Base-by-base conservation (phyloP, 2,113 vertebrate genomes). In the Chamaetylas fuelleborni region DNA sequence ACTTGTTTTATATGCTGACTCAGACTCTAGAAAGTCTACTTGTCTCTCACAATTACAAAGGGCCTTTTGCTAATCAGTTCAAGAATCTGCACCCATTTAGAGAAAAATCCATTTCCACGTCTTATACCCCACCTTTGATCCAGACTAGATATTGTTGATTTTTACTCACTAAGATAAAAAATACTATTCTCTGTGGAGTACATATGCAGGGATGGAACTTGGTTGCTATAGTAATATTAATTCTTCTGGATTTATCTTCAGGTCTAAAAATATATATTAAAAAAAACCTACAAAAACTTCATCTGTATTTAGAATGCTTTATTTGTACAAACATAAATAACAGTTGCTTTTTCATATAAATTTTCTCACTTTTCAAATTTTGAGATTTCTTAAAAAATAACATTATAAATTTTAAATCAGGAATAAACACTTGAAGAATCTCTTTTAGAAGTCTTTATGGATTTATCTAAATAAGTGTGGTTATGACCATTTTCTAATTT, bases 171-270 rank as follows among this genome's bases (percentile, higher is more conserved):
- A 71, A 45, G 45, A 72, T 65, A 76, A 90, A 89, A 94, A 80
- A 45, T 82, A 33, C 25, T 86, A 9, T 80, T 88, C 33, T 82
- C 67, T 54, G 8, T 29, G 29, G 66, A 88, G 9, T 50, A 45
- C 20, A n/a, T 76, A n/a, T 53, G 15, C 12, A 72, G 14, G 22
- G 6, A 22, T 79, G 23, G 33, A 47, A 78, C 12, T 84, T 86
- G 47, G 85, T 93, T 95, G 88, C 67, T 92, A 93, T 88, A 90
- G 79, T 72, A 95, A 94, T 96, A 78, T 8, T 90, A 87, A 87
- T 90, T 76, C 57, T 60, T 90, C 76, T 6, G 18, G 40, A 57
- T 85, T 80, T 94, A 71, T 40, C 45, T 48, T 76, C 22, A 57
- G 11, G 38, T 87, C 40, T 85, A 79, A 87, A 94, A 91, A 81